These are phyloP conservation scores for Darevskia nairensis DNA, from an alignment of 2,797 vertebrate genomes.

Conservation along the genomic window DNA sequence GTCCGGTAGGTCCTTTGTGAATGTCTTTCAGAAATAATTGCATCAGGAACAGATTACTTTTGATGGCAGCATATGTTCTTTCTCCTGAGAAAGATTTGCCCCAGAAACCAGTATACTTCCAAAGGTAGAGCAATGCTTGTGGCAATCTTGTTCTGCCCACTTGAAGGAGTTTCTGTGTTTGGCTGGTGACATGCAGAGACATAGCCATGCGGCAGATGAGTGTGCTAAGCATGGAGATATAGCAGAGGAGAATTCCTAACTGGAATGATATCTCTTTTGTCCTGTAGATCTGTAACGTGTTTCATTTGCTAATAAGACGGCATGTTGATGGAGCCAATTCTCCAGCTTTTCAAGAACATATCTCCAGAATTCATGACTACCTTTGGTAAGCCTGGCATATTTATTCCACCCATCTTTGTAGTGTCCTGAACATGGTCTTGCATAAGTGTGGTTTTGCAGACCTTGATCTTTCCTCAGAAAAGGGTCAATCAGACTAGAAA, in stretches of 20 bases:
- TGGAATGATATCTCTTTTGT: not conserved
- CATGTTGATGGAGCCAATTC: conserved; percentile 86
- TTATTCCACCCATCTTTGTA: not conserved
- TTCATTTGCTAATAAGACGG: conserved; percentile 96
- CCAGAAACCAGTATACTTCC: too few relatives aligned
- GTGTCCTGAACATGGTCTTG: not conserved
- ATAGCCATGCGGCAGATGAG: not conserved
- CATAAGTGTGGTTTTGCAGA: not conserved
- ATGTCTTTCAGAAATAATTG: not conserved
- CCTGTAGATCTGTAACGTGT: conserved; percentile 90
- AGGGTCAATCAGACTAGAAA: too few relatives aligned
- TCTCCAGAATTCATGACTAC: conserved; percentile 91
- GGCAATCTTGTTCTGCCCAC: not conserved
- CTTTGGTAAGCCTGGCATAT: conserved; percentile 86
- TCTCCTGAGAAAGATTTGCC: not conserved
- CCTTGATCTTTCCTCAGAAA: not conserved
- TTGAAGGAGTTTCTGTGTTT: not conserved
- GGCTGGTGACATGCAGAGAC: not conserved
- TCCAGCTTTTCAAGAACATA: conserved; percentile 86
- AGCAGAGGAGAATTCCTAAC: not conserved
- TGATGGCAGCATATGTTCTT: not conserved
- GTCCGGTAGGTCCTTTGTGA: conserved; percentile 81
- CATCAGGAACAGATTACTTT: not conserved
- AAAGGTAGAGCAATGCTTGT: not conserved
- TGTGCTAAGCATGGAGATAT: not conserved